phyloP scores from a whole-genome alignment of 2,113 vertebrate species.

The Boulengeromyrus knoepffleri region DNA sequence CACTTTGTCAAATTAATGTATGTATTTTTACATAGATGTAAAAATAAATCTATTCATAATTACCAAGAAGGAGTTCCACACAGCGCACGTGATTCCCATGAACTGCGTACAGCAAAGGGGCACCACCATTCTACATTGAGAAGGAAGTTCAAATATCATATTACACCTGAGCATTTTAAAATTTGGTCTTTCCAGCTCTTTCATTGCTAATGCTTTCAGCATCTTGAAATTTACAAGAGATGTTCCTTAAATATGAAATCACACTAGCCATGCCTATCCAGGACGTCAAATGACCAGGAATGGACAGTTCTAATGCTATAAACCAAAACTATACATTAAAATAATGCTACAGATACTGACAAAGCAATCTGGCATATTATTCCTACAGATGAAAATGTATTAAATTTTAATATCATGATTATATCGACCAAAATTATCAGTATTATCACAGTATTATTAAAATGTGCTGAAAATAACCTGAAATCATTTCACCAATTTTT shows the following conservation, averaged over 20 bases:
- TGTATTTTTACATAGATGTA: background rate
- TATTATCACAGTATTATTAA: background rate
- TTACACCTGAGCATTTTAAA: background rate
- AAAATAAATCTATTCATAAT: background rate
- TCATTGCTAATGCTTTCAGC: background rate
- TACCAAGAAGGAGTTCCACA: slow-evolving; percentile 74
- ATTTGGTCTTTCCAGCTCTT: background rate
- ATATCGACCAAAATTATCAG: background rate
- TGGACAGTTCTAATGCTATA: background rate
- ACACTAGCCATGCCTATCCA: background rate
- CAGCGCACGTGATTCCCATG: slow-evolving; percentile 96
- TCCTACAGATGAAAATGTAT: background rate
- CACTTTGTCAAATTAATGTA: background rate
- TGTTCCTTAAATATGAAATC: background rate
- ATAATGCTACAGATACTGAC: background rate
- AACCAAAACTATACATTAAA: background rate
- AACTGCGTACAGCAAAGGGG: slow-evolving; percentile 90
- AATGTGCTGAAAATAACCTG: background rate
- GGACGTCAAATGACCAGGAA: background rate
- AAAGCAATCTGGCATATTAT: background rate
- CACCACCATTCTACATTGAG: slow-evolving; percentile 83
- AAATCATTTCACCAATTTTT: background rate
- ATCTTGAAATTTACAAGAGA: background rate
- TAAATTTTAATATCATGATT: background rate
- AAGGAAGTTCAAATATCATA: background rate